These are phyloP conservation scores for Lasioglossum marginatum DNA, from an alignment of 2,888 invertebrate species.

Conservation along the genomic window DNA sequence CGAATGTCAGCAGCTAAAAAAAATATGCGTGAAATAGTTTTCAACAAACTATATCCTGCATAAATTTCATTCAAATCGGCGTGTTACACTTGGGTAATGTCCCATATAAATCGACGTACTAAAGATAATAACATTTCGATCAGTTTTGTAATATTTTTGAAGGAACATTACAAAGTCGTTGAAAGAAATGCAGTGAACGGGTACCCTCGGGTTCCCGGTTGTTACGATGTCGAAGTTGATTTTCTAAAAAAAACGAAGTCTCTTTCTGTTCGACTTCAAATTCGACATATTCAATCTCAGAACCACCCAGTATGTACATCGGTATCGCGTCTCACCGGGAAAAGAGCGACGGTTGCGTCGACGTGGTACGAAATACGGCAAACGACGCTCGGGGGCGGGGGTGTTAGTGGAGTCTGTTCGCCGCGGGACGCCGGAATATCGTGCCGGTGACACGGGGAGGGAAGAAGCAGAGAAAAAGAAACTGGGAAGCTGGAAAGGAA, in stretches of 20 bases:
- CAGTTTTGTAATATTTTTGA: too few species aligned
- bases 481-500: conserved; percentile 17
- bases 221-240: neutral
- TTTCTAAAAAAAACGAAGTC: neutral
- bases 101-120: too few species aligned
- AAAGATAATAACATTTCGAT: too few species aligned
- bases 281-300: neutral
- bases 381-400: conserved; percentile 6
- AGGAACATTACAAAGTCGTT: too few species aligned
- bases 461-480: conserved; percentile 27
- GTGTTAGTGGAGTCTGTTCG: conserved; percentile 9
- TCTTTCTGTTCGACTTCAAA: neutral
- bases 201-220: too few species aligned
- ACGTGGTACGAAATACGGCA: conserved; percentile 51
- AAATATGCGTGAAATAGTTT: too few species aligned
- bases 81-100: too few species aligned
- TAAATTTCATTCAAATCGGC: too few species aligned
- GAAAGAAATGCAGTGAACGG: too few species aligned
- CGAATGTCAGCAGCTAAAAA: too few species aligned
- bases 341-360: conserved; percentile 47
- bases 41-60: too few species aligned
- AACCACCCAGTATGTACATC: conserved; percentile 21
- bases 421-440: conserved; percentile 55
- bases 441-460: conserved; percentile 3
- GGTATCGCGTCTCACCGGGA: conserved; percentile 10